Evolutionary conservation across 2,888 invertebrate species (phyloP).

Genomic region (Tetropium fuscum): DNA sequence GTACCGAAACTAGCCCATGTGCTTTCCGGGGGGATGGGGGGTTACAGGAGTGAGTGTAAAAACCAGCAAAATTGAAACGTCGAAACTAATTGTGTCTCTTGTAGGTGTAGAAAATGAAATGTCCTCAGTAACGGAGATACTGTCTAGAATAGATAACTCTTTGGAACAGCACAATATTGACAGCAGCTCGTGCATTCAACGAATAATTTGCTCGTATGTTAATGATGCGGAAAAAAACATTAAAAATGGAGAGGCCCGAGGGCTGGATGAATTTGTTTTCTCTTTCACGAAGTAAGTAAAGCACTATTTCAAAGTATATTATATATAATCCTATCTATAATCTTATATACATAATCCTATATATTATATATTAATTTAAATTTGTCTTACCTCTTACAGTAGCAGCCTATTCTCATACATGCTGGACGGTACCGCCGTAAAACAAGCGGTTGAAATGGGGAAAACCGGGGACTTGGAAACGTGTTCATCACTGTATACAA

Average conservation of each 20-base stretch:
- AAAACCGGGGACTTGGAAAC: conserved; percentile 69
- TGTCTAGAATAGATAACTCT: conserved; percentile 75
- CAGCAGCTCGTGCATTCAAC: conserved; percentile 78
- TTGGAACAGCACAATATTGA: conserved; percentile 79
- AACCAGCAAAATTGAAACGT: no score
- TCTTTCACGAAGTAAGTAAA: conserved; percentile 72
- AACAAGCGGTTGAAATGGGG: conserved; percentile 77
- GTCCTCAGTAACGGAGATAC: conserved; percentile 73
- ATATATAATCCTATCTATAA: no score
- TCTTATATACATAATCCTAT: no score
- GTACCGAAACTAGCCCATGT: conserved; percentile 83
- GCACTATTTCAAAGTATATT: no score
- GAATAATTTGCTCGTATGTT: conserved; percentile 79
- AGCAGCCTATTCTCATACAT: conserved; percentile 77
- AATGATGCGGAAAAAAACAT: conserved; percentile 77
- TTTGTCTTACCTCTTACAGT: conserved; percentile 65
- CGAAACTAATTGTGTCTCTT: no score
- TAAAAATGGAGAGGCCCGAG: conserved; percentile 72
- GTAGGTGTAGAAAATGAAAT: conserved; percentile 61
- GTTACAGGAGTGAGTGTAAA: conserved; percentile 73
- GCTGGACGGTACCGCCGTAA: conserved; percentile 78
- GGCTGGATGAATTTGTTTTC: conserved; percentile 74
- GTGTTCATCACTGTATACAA: conserved; percentile 71
- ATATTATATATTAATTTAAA: conserved; percentile 4
- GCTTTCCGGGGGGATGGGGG: conserved; percentile 74